A percentile compares a stretch with the other conserved stretches of the same genome.
These are phyloP conservation scores for Cranoglanis bouderius DNA, from an alignment of 2,113 vertebrate genomes.

Conservation along the genomic window DNA sequence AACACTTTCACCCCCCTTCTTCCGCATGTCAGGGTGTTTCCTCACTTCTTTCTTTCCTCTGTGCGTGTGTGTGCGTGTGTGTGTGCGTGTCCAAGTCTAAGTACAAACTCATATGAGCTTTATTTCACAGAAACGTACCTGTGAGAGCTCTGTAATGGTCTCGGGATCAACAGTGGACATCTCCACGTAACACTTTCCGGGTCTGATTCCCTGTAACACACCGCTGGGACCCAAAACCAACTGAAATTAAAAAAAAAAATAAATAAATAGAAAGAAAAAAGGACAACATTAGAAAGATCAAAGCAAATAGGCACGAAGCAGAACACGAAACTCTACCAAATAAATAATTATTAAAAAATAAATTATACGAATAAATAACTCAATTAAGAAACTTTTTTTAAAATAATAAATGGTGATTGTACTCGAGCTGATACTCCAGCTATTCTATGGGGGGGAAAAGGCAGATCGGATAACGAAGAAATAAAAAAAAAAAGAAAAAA, in stretches of 20 bases:
- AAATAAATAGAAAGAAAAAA: not conserved
- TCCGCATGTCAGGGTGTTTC: not conserved
- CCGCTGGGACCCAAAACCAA: constrained; percentile 96
- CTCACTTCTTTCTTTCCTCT: not conserved
- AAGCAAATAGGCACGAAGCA: not conserved
- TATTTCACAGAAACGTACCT: constrained; percentile 73
- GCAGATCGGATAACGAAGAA: too few relatives aligned
- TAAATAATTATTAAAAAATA: not conserved
- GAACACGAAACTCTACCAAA: not conserved
- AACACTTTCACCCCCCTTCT: not conserved
- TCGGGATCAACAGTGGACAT: constrained; percentile 98
- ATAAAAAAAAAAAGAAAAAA: too few relatives aligned
- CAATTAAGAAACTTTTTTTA: not conserved
- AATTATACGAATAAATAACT: not conserved
- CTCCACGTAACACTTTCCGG: constrained; percentile 96
- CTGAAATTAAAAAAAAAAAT: constrained; percentile 64
- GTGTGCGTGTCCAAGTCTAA: not conserved
- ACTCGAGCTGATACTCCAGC: not conserved
- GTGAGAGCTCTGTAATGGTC: constrained; percentile 91
- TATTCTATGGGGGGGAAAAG: too few relatives aligned
- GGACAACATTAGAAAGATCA: not conserved
- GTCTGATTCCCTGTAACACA: constrained; percentile 95
- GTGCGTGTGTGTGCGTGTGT: not conserved
- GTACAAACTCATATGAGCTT: not conserved
- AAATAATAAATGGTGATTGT: too few relatives aligned